Base-by-base conservation (phyloP, 2,113 vertebrate species). In the Gallinago media region DNA sequence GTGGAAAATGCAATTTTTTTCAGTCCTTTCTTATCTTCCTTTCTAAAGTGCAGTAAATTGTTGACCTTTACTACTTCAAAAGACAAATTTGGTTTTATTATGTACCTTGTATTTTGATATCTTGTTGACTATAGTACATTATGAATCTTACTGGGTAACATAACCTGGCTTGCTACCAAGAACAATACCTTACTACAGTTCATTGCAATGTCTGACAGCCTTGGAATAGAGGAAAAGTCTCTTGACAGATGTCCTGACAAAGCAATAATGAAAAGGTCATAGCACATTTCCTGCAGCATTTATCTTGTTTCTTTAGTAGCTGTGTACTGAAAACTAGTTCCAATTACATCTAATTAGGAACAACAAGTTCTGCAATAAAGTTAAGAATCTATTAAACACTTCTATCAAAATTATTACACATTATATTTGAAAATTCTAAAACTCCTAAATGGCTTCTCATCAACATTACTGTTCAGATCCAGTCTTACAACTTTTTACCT, bases 261-360 rank as follows among this genome's bases (percentile, higher is more conserved):
- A 96, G 91, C 83, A 94, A 42, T 97, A 96, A 95, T 71, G 87
- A 72, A 97, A 98, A 98, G 94, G 89, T 95, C 93, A 89, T 62
- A 49, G 21, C 40, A 61, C 76, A 61, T 91, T 95, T 97, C 78
- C 93, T 85, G 59, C 67, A 89, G 63, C 71, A 84, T 97, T 97
- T 94, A 26, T 97, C 96, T 96, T 96, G 14, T 65, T 97, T 76
- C 91, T 85, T 94, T 83, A 91, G 73, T 38, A 81, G 7, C 55
- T 96, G 29, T 89, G 36, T 88, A 80, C 71, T 14, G 14, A 76
- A 97, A 97, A 76, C 96, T 88, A 95, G 89, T 93, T 92, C 66
- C 42, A 92, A 74, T 97, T 96, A 83, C 44, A 90, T 55, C 67
- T 96, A 90, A 97, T 97, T 97, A 97, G 87, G 93, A 95, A 94